Conservation (phyloP, 2,113 vertebrate genomes). For the Rhombomys opimus region DNA sequence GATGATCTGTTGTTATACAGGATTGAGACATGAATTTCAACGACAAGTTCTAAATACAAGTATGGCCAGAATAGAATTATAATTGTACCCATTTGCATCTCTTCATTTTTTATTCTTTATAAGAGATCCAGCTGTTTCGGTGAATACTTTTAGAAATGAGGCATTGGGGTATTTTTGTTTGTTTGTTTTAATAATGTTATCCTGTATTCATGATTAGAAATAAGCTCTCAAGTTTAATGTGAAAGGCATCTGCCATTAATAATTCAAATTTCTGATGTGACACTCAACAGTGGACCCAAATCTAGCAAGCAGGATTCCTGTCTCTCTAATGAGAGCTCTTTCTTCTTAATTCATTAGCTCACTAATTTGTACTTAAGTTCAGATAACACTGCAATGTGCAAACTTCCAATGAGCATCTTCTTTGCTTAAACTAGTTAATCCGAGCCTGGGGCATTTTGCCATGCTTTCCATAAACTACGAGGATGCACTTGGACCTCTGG, state of each 20-base stretch:
- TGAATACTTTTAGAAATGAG: constrained; percentile 13
- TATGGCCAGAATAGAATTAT: neutral
- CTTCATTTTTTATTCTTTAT: neutral
- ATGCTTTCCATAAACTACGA: neutral
- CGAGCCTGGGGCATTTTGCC: neutral
- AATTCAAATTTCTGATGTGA: neutral
- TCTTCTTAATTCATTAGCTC: neutral
- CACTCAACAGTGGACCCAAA: neutral
- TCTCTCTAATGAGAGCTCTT: constrained; percentile 30
- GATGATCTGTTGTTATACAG: too few species aligned
- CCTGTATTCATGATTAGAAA: neutral
- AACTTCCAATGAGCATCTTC: neutral
- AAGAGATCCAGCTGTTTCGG: neutral
- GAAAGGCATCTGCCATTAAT: neutral
- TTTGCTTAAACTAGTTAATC: constrained; percentile 42
- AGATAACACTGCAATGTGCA: neutral
- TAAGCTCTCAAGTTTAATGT: neutral
- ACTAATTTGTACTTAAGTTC: constrained; percentile 33
- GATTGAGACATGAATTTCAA: neutral
- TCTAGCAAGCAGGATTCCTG: neutral
- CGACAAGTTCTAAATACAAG: constrained; percentile 1
- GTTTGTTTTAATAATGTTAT: neutral
- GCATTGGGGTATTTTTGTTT: neutral
- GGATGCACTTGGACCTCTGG: neutral
- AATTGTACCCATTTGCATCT: neutral